Base-by-base conservation (phyloP, 2,888 invertebrate species). In the Fragum whitleyi region DNA sequence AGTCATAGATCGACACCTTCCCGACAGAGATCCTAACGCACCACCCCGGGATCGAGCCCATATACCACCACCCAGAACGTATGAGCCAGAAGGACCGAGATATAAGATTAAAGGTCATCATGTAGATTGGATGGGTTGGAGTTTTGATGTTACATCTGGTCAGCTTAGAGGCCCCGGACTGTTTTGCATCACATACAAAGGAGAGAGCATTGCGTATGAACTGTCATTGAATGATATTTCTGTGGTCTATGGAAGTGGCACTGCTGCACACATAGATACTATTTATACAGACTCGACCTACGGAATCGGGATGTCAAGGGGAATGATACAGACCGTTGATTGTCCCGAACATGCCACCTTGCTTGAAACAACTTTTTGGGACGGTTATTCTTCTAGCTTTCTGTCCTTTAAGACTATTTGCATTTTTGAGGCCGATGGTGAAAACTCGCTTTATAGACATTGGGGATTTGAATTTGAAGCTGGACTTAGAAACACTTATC, bases 181-280 rank as follows among this genome's bases (percentile, higher is more conserved):
- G n/a, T 87, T 83, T 71, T 83, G 89, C 67, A 83, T 90, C 1
- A 86, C 85, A 47, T 91, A 87, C 77, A 77, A 79, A 36, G 78
- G 78, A 19, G 88, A 90, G 53, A 57, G 89, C n/a, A 84, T 91
- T n/a, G 74, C 88, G 7, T 91, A 91, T 69, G 91, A 91, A 70
- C 87, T 86, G 42, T 84, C 90, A n/a, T 71, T 90, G 42, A 88
- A 87, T 62, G 90, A 91, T 39, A 82, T 90, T 14, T 74, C 74
- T 0, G 67, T 88, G 6, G 74, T 86, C 23, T 90, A 90, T 70
- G 87, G 89, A 1, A 83, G 83, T n/a, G 89, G 87, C 62, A 83
- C 85, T 0, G 80, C 85, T 23, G 83, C 87, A 11, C 88, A 89
- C 21, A 84, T 83, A 36, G 85, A 87, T 32, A 87, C 87, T 26